Conservation (phyloP, 2,888 invertebrate genomes). For the Zhengitettix transpicula region DNA sequence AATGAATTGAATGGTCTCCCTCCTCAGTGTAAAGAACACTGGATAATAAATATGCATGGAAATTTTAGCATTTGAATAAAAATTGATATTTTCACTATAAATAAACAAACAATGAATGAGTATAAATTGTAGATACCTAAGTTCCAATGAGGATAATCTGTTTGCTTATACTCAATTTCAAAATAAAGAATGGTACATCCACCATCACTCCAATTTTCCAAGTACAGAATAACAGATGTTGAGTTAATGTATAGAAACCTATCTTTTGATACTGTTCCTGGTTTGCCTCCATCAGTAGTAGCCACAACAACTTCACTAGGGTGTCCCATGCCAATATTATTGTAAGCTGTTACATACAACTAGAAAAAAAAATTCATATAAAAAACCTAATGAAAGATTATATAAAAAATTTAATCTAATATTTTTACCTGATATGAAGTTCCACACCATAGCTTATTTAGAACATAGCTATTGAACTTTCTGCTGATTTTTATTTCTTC, state of each 20-base stretch:
- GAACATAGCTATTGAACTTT: slow-evolving; percentile 16
- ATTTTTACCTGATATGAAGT: slow-evolving; percentile 4
- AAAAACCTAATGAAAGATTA: neutral
- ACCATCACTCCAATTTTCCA: slow-evolving; percentile 17
- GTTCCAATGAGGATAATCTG: slow-evolving; percentile 16
- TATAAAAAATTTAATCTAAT: neutral
- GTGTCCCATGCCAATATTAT: slow-evolving; percentile 21
- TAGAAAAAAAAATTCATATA: slow-evolving; percentile 15
- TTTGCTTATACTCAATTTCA: slow-evolving; percentile 18
- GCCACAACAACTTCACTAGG: slow-evolving; percentile 13
- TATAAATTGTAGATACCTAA: slow-evolving; percentile 11
- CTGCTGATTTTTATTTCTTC: slow-evolving; percentile 15
- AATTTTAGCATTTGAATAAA: no score
- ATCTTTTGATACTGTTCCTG: slow-evolving; percentile 15
- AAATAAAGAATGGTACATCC: slow-evolving; percentile 18
- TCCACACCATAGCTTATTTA: slow-evolving; percentile 5
- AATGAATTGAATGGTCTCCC: no score
- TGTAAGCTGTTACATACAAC: slow-evolving; percentile 19
- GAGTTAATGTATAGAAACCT: slow-evolving; percentile 18
- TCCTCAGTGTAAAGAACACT: no score
- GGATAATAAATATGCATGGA: no score
- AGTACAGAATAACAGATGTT: slow-evolving; percentile 17
- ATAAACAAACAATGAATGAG: no score
- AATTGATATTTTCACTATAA: no score
- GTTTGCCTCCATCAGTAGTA: slow-evolving; percentile 17